Evolutionary conservation across 2,888 invertebrate species (phyloP).

Genomic region (Byasa hedistus): DNA sequence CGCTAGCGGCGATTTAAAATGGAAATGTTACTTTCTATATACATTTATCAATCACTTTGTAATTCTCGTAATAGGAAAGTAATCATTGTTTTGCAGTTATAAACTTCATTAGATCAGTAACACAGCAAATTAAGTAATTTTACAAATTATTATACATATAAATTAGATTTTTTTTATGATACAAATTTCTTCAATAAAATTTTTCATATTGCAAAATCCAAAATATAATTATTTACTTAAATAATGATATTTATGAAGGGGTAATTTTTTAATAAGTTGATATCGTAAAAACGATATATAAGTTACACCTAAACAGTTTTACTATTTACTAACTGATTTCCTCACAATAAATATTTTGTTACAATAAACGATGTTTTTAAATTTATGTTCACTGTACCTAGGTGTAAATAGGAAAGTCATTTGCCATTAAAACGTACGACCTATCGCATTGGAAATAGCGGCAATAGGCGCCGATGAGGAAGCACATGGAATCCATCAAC

Average conservation of each 20-base stretch:
- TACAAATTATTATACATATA: neutral
- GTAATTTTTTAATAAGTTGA: too few relatives aligned
- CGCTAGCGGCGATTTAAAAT: conserved; percentile 74
- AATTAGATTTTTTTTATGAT: neutral
- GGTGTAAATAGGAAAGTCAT: conserved; percentile 26
- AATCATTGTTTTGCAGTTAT: conserved; percentile 5
- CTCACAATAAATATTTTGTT: too few relatives aligned
- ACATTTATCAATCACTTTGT: conserved; percentile 37
- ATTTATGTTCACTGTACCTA: too few relatives aligned
- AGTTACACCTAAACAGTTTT: too few relatives aligned
- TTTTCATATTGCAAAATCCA: too few relatives aligned
- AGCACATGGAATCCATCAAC: conserved; percentile 76
- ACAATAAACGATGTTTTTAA: too few relatives aligned
- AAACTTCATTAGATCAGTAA: neutral
- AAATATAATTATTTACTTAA: too few relatives aligned
- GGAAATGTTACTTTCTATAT: conserved; percentile 52
- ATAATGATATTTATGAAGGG: too few relatives aligned
- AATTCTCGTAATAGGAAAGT: conserved; percentile 19
- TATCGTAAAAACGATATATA: too few relatives aligned
- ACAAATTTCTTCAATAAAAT: too few relatives aligned
- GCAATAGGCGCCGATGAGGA: conserved; percentile 51
- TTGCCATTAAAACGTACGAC: conserved; percentile 46
- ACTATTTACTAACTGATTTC: too few relatives aligned
- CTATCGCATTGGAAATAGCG: conserved; percentile 48
- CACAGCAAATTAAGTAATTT: neutral